A percentile compares a stretch with the other conserved stretches of the same genome.
These are phyloP conservation scores for Siphlonurus alternatus DNA, from an alignment of 2,888 invertebrate genomes.

Conservation along the genomic window DNA sequence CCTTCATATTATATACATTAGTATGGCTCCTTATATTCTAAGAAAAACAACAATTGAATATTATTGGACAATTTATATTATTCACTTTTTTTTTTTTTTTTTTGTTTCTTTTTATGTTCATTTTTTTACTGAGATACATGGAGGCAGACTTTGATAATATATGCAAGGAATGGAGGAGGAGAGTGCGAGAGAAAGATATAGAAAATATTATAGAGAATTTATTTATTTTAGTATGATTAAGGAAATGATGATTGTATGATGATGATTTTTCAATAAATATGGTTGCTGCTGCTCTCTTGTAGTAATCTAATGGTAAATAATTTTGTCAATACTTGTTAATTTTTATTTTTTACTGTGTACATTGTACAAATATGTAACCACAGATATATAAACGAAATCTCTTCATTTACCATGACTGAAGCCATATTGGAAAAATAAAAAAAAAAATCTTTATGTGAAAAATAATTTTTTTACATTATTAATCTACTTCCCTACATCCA, in stretches of 20 bases:
- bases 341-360: too few species aligned
- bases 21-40: neutral
- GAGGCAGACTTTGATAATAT: neutral
- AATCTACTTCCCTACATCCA: too few species aligned
- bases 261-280: too few species aligned
- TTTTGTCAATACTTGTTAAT: neutral
- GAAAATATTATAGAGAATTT: neutral
- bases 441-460: constrained; percentile 1
- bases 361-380: too few species aligned
- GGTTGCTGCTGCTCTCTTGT: too few species aligned
- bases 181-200: too few species aligned
- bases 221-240: neutral
- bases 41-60: neutral
- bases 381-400: neutral
- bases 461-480: too few species aligned
- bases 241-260: too few species aligned
- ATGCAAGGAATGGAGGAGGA: neutral
- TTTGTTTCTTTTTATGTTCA: too few species aligned
- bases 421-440: constrained; percentile 3
- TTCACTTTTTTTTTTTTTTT: too few species aligned
- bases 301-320: neutral
- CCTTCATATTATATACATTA: neutral
- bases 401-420: constrained; percentile 9
- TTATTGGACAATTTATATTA: too few species aligned
- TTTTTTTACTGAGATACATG: neutral